A percentile compares a stretch with the other conserved stretches of the same genome.
These are phyloP conservation scores for Clarias fuscus DNA, from an alignment of 2,797 vertebrate genomes.

Conservation along the genomic window DNA sequence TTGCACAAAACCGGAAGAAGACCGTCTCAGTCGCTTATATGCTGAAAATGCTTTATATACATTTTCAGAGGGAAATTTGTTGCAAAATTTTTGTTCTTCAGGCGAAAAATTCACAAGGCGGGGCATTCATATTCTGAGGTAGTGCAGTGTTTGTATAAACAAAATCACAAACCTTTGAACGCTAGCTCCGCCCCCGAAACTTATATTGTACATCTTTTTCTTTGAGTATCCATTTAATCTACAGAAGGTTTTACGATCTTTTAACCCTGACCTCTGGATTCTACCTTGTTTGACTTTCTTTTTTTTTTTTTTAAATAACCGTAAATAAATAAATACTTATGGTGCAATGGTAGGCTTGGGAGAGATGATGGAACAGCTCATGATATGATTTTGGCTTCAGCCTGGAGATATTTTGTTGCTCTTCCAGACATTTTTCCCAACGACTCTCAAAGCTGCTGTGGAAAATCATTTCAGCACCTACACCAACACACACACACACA, in stretches of 20 bases:
- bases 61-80: too few relatives aligned
- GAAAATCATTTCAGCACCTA: conserved; percentile 46
- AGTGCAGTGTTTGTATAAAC: neutral
- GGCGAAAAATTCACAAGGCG: too few relatives aligned
- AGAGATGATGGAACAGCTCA: conserved; percentile 25
- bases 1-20: too few relatives aligned
- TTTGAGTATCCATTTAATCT: neutral
- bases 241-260: neutral
- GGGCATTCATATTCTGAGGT: too few relatives aligned
- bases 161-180: neutral
- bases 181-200: neutral
- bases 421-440: conserved; percentile 32
- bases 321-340: conserved; percentile 22
- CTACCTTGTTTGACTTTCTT: neutral
- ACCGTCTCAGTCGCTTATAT: too few relatives aligned
- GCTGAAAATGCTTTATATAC: too few relatives aligned
- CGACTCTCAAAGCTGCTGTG: conserved; percentile 42
- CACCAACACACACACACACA: neutral
- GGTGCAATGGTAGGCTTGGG: conserved; percentile 7
- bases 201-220: neutral
- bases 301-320: conserved; percentile 2
- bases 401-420: conserved; percentile 32
- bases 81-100: too few relatives aligned
- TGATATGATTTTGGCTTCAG: conserved; percentile 46
- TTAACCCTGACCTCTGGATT: neutral